Percentiles rank a stretch among this genome's conserved stretches.
Evolutionary conservation across 2,113 vertebrate species (phyloP).

Genomic region (Aptenodytes patagonicus): DNA sequence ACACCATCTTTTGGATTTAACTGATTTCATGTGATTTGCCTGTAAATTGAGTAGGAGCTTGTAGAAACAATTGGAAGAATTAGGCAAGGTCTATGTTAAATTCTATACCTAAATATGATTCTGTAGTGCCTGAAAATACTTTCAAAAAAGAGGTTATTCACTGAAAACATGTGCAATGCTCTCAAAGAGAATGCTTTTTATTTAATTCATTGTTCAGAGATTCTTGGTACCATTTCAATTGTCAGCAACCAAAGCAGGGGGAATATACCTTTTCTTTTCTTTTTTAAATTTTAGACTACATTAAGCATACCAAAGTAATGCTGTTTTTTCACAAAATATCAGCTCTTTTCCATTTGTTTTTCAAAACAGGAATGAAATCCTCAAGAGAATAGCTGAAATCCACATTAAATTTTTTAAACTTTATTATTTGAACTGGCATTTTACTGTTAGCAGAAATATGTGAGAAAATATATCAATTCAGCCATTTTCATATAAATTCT

Average conservation of each 20-base stretch:
- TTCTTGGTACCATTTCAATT: not conserved
- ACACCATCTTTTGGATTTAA: not conserved
- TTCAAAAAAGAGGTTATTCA: not conserved
- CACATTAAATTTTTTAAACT: not conserved
- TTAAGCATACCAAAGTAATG: not conserved
- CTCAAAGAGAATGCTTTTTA: not conserved
- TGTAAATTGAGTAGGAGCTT: not conserved
- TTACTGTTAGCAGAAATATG: not conserved
- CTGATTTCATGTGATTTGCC: not conserved
- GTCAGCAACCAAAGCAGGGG: not conserved
- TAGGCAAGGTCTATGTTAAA: not conserved
- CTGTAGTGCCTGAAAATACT: not conserved
- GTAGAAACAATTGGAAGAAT: not conserved
- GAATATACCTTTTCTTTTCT: not conserved
- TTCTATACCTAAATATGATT: not conserved
- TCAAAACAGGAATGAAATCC: not conserved
- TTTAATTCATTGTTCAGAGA: not conserved
- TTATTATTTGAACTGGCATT: not conserved
- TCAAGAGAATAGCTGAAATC: not conserved
- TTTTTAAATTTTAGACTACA: not conserved
- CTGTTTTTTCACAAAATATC: not conserved
- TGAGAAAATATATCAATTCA: not conserved
- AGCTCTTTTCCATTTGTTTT: not conserved
- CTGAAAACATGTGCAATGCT: not conserved
- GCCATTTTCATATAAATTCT: not conserved